Base-by-base conservation (phyloP, 2,888 invertebrate species). In the Endomychus coccineus region DNA sequence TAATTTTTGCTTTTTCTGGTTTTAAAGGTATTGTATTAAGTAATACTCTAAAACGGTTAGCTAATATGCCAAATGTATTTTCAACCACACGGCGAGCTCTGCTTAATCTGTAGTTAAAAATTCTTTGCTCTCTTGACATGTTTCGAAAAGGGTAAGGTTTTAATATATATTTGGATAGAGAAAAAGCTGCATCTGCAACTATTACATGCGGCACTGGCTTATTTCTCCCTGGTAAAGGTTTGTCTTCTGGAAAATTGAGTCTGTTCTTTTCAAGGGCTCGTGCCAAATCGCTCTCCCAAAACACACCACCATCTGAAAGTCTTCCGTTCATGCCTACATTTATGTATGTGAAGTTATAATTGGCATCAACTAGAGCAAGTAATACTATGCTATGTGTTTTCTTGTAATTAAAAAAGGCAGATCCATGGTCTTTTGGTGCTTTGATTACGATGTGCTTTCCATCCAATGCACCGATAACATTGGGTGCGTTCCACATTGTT, bases 281-380 rank as follows among this genome's bases (percentile, higher is more conserved):
- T 24, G 27, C 34, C 24, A 50, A 34, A 24, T 34, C 24, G 10
- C 43, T 49, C 11, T 43, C 41, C 12, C 41, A 19, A 24, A 48
- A 41, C 15, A 51, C 44, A n/a, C 51, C 49, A 25, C 49, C 44
- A 42, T 52, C 51, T 9, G 42, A 42, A n/a, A 42, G 39, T 36
- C 42, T 36, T 1, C 52, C 50, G 27, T 49, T 46, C 3, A 36
- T 35, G 3, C 49, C 52, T 3, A 48, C 35, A 25, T 54, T 46
- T 4, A 16, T n/a, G 17, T 29, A 29, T 16, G 3, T 29, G 16
- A 29, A 29, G 3, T 16, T 9, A 29, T 29, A 29, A 10, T 3
- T 9, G 6, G 29, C 29, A 29, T 29, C 17, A 15, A 16, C 29
- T 6, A 29, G 11, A 6, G 29, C 29, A 16, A 29, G 16, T 2